Evolutionary conservation across 2,797 vertebrate species (phyloP).

Genomic region (Poeciliopsis infans): DNA sequence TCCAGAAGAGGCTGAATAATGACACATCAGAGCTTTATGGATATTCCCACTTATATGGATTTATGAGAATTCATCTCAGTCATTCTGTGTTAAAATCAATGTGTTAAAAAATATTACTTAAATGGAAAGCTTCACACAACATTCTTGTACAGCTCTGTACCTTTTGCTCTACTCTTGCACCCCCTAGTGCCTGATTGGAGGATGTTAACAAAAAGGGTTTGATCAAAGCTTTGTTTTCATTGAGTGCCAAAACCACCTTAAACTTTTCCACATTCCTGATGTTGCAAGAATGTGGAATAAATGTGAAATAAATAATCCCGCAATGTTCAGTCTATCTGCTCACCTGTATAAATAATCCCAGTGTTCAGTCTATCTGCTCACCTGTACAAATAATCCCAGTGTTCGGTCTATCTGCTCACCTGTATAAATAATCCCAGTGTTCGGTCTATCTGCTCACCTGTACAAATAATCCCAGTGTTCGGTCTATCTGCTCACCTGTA

Average conservation of each 20-base stretch:
- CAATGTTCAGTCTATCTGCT: too few relatives aligned
- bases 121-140: constrained; percentile 15
- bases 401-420: too few relatives aligned
- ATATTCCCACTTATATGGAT: constrained; percentile 33
- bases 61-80: constrained; percentile 40
- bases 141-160: constrained; percentile 10
- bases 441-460: too few relatives aligned
- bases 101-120: constrained; percentile 41
- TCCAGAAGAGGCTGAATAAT: neutral
- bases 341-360: too few relatives aligned
- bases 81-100: constrained; percentile 41
- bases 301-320: too few relatives aligned
- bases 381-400: too few relatives aligned
- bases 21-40: constrained; percentile 24
- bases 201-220: neutral
- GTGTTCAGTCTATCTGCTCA: too few relatives aligned
- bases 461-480: too few relatives aligned
- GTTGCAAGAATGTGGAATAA: too few relatives aligned
- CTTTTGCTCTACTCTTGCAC: constrained; percentile 70
- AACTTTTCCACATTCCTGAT: neutral
- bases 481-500: too few relatives aligned
- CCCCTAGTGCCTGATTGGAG: constrained; percentile 67
- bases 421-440: too few relatives aligned
- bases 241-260: neutral
- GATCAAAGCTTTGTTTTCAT: neutral